Evolutionary conservation across 2,888 invertebrate genomes (phyloP).

Genomic region (Pseudanteris insignis): DNA sequence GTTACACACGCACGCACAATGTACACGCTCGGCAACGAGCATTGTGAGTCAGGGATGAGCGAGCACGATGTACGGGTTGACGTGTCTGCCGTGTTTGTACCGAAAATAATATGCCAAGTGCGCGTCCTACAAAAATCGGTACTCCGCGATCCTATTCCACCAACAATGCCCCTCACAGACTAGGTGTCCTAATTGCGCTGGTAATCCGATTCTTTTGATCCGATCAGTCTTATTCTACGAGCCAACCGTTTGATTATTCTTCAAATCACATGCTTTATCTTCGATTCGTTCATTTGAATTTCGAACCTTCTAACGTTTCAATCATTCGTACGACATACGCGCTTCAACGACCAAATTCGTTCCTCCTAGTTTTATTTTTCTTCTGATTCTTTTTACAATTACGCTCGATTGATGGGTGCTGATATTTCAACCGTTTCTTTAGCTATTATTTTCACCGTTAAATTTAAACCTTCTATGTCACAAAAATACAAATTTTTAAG

Average conservation of each 20-base stretch:
- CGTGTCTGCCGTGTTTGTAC: constrained; percentile 37
- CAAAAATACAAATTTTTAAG: too few relatives aligned
- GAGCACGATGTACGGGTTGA: constrained; percentile 58
- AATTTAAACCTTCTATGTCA: too few relatives aligned
- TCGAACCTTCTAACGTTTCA: neutral
- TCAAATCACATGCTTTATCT: constrained; percentile 11
- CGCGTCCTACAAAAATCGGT: constrained; percentile 29
- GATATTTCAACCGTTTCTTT: too few relatives aligned
- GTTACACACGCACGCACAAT: constrained; percentile 44
- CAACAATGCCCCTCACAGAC: constrained; percentile 7
- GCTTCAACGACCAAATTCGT: too few relatives aligned
- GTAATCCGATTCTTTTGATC: constrained; percentile 27
- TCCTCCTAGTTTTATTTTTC: too few relatives aligned
- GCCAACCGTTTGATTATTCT: constrained; percentile 9
- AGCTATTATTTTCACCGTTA: too few relatives aligned
- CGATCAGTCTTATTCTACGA: neutral
- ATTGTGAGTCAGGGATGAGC: constrained; percentile 60
- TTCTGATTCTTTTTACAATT: too few relatives aligned
- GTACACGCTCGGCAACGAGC: constrained; percentile 48
- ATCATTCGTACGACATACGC: too few relatives aligned
- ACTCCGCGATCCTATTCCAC: constrained; percentile 7
- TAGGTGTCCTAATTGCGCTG: constrained; percentile 13
- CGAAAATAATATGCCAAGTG: constrained; percentile 35
- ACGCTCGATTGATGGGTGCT: too few relatives aligned
- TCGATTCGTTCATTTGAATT: constrained; percentile 5